These are phyloP conservation scores for Andrena fulva DNA, from an alignment of 2,888 invertebrate species.

Conservation along the genomic window DNA sequence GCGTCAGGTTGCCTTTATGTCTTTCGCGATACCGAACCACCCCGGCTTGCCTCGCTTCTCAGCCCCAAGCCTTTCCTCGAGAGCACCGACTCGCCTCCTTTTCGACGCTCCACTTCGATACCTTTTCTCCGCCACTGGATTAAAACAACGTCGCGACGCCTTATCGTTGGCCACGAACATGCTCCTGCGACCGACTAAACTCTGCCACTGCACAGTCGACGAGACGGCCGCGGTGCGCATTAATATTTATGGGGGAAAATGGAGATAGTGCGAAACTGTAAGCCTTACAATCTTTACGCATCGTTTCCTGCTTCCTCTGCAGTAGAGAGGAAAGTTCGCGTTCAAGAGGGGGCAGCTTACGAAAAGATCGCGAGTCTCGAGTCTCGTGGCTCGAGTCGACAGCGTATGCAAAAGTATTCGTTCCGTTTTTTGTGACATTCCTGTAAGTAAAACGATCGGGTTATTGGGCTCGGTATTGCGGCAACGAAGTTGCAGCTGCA, in stretches of 20 bases:
- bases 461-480: neutral
- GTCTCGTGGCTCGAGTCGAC: no score
- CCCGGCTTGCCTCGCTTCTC: neutral
- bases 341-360: no score
- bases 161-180: conserved; percentile 10
- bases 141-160: conserved; percentile 42
- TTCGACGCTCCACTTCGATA: conserved; percentile 19
- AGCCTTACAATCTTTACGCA: no score
- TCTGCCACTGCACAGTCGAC: neutral
- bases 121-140: conserved; percentile 28
- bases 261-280: neutral
- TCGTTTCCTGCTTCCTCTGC: no score
- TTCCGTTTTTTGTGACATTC: no score
- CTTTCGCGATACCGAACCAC: conserved; percentile 66
- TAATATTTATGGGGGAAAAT: neutral
- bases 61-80: conserved; percentile 42
- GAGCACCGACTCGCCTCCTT: conserved; percentile 34
- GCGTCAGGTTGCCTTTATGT: conserved; percentile 82
- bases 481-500: neutral
- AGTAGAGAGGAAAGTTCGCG: no score
- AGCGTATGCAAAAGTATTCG: no score
- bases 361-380: no score
- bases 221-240: neutral
- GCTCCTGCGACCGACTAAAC: neutral
- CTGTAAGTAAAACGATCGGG: neutral